Evolutionary conservation across 1,140 invertebrate genomes (phyloP), one percentile per base, ranked within the genome.

Genomic region (Drosophila busckii): DNA sequence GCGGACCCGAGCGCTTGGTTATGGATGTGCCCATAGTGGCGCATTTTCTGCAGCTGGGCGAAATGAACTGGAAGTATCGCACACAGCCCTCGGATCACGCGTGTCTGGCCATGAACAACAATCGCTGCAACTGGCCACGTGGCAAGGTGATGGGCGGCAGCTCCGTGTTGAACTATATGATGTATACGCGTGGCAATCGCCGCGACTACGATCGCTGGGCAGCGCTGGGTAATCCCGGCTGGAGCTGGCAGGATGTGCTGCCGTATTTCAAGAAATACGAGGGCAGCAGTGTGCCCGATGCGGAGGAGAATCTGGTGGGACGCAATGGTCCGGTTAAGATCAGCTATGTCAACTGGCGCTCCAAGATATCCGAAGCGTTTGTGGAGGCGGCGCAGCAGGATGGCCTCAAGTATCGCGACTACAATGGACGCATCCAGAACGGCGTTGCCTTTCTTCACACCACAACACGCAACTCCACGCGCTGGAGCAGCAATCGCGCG

Each of bases 161-260:
- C 0, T 94, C 93, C 31, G 93, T 94, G 0, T 86, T 97, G 0
- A 97, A 98, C 80, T 96, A 95, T 54, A 96, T 98, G 96, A 94
- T 97, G 26, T 96, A 96, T 62, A 94, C 95, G 0, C 9, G 96
- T 66, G 94, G 95, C 3, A 87, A 94, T 71, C 88, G 90, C 3
- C 68, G 80, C 5, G 94, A 97, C 78, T 97, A 94, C 70, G 92
- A 97, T 70, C 87, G 90, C 9, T 97, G 96, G 95, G 90, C 90
- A 12, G 69, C 73, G 1, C 85, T 94, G 75, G 96, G 96, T 0
- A 96, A 96, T 52, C 65, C 87, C 0, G 93, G 92, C 0, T 98
- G 96, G 96, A 91, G 92, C 7, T 97, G 92, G 88, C 89, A 93
- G 8, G 91, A 94, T n/a, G 91, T 96, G 0, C 69, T 95, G 3